Conservation (phyloP, 53 echinoderm and acorn worm genomes). For the Glandiceps talaboti region DNA sequence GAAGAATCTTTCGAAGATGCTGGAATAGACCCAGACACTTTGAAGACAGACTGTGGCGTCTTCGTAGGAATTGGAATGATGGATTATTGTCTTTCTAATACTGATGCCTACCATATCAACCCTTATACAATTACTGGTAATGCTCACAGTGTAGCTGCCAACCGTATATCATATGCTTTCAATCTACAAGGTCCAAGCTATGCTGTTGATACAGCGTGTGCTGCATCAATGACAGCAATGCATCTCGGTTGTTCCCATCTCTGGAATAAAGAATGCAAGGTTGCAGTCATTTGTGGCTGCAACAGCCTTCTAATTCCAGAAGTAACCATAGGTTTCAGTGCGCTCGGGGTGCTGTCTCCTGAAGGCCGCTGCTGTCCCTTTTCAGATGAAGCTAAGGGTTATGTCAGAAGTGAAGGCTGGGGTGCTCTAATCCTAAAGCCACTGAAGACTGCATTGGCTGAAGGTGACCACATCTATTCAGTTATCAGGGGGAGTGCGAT, state of each 20-base stretch:
- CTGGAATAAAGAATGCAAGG: conserved; percentile 67
- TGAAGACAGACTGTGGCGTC: conserved; percentile 51
- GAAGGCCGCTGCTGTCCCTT: conserved; percentile 89
- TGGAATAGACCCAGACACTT: no score
- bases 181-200: no score
- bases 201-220: no score
- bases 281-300: conserved; percentile 61
- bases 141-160: no score
- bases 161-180: no score
- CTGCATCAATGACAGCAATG: no score
- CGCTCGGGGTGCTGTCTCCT: conserved; percentile 81
- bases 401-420: conserved; percentile 91
- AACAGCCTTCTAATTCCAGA: conserved; percentile 71
- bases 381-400: conserved; percentile 85
- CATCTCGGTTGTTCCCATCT: no score
- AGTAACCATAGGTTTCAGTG: conserved; percentile 88
- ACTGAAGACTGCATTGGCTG: conserved; percentile 49
- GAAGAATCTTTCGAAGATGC: conserved; percentile 90
- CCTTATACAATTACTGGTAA: no score
- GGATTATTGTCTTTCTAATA: conserved; percentile 73
- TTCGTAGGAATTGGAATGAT: conserved; percentile 72
- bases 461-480: conserved; percentile 81
- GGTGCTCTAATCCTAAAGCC: conserved; percentile 74
- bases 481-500: no score
- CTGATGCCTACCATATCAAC: no score